A percentile compares a stretch with the other conserved stretches of the same genome.
Evolutionary conservation across 2,797 vertebrate species (phyloP).

Genomic region (Pachyuromys duprasi): DNA sequence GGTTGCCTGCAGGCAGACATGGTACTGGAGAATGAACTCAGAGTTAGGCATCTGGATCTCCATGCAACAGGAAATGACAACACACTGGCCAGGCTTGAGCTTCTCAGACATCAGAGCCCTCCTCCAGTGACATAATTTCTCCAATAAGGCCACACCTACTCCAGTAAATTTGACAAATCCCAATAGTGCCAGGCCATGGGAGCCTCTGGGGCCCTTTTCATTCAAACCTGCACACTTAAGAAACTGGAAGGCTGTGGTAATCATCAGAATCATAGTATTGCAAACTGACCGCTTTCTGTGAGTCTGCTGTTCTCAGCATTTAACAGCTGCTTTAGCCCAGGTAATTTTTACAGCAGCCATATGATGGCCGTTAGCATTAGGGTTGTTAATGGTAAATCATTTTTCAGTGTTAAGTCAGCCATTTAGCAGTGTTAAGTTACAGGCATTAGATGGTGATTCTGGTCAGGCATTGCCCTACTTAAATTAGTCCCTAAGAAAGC

Average conservation of each 20-base stretch:
- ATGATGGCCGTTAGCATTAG: not conserved
- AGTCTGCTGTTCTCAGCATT: constrained; percentile 1
- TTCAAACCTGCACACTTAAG: not conserved
- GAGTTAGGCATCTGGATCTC: no score
- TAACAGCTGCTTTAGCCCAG: not conserved
- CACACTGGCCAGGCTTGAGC: not conserved
- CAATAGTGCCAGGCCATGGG: not conserved
- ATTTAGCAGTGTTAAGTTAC: not conserved
- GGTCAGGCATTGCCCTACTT: not conserved
- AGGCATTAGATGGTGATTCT: constrained; percentile 33
- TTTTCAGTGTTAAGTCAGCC: constrained; percentile 32
- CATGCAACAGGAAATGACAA: no score
- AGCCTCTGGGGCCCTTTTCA: not conserved
- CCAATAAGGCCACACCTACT: not conserved
- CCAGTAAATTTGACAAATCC: not conserved
- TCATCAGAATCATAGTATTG: not conserved
- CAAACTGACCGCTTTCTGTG: constrained; percentile 31
- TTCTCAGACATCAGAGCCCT: not conserved
- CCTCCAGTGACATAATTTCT: no score
- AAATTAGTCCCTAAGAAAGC: not conserved
- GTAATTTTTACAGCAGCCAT: constrained; percentile 39
- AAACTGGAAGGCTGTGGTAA: not conserved
- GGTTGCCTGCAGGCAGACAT: no score
- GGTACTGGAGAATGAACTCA: no score
- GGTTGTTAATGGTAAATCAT: constrained; percentile 18